Evolutionary conservation across 2,888 invertebrate species (phyloP).

Genomic region (Melanargia galathea): DNA sequence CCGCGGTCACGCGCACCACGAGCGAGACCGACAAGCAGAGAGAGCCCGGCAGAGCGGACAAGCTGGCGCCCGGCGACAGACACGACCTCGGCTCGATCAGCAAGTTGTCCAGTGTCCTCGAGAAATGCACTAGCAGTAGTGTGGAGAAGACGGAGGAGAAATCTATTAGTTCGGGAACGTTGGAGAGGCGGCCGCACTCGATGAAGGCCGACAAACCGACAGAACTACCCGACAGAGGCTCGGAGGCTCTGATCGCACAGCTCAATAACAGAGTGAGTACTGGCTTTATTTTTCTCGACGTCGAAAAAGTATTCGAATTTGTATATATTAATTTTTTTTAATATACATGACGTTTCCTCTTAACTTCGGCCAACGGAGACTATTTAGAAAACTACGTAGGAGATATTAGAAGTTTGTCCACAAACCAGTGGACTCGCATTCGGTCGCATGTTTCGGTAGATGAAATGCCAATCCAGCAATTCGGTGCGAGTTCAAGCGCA

Average conservation of each 20-base stretch:
- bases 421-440: no score
- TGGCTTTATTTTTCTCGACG: background rate
- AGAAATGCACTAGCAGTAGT: constrained; percentile 44
- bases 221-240: constrained; percentile 37
- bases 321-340: no score
- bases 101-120: constrained; percentile 33
- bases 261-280: constrained; percentile 75
- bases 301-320: background rate
- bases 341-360: no score
- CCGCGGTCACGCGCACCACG: constrained; percentile 40
- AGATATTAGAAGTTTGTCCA: no score
- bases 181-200: constrained; percentile 59
- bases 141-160: constrained; percentile 37
- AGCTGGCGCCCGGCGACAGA: constrained; percentile 40
- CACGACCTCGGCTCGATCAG: constrained; percentile 34
- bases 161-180: constrained; percentile 47
- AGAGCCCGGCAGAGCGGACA: constrained; percentile 42
- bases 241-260: constrained; percentile 69
- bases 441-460: no score
- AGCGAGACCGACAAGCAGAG: constrained; percentile 49
- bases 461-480: no score
- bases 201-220: constrained; percentile 55
- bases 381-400: no score
- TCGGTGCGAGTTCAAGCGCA: no score
- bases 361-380: no score